Evolutionary conservation across 1,140 invertebrate species (phyloP), one percentile per base, ranked within the genome.

Genomic region (Hydropsyche tenuis): DNA sequence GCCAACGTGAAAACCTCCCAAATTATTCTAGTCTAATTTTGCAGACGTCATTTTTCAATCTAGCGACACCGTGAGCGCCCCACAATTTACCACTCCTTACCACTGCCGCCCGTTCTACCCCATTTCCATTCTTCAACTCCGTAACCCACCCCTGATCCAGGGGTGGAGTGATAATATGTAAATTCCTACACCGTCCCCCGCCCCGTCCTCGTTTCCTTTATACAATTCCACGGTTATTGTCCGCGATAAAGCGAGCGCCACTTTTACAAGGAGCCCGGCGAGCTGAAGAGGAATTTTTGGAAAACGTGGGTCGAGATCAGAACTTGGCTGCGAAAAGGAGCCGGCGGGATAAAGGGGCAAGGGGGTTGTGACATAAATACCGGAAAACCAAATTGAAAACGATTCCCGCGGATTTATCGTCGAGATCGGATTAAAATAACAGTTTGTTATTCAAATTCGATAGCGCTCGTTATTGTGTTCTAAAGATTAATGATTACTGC

Each of bases 151-250:
- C 11, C 14, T 48, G 11, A n/a, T 60, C 56, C 51, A 46, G 48
- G 46, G 68, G 20, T 4, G 27, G 48, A 70, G 68, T 70, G 68
- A 70, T 70, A 70, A 70, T 70, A 70, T 70, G 68, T 70, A 70
- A 70, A 70, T 70, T 70, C 51, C 48, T 37, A 9, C 30, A 37
- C 30, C 30, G 9, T 9, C 30, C 30, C 3, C 30, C 68, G 1
- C 16, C 68, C 22, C 68, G 18, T 30, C 27, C 25, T 65, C 27
- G 11, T 16, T n/a, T 16, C 68, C 48, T 70, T 37, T 22, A 70
- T 53, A 70, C 51, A 70, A 70, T 70, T 45, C 68, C 46, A 70
- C 68, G 43, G 68, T 70, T 70, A 70, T 70, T 70, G 68, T 70
- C 22, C 48, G 68, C 68, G 68, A 70, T 70, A 70, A 70, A 70